Evolutionary conservation across 2,113 vertebrate genomes (phyloP), one percentile per base, ranked within the genome.

Genomic region (Gavia stellata): DNA sequence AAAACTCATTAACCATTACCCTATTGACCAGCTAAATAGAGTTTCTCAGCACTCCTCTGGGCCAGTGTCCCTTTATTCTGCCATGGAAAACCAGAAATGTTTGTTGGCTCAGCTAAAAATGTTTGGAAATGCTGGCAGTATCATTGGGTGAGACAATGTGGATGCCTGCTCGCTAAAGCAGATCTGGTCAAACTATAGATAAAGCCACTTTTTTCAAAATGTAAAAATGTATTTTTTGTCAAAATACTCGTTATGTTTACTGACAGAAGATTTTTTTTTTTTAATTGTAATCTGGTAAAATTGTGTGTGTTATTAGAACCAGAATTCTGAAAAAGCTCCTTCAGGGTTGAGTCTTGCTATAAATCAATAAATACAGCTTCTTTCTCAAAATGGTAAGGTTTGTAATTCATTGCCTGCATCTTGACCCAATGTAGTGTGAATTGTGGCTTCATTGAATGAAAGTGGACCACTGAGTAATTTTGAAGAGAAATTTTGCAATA

Each of bases 1-100:
- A 92, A 67, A 92, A 47, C 55, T 63, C 91, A 47, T 94, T 94
- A 90, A 68, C 89, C 28, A 10, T 33, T 95, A 62, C 59, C 52
- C 33, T 94, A 20, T 9, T 92, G 75, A 74, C 62, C 56, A 73
- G 68, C 63, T 94, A 61, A 77, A 55, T 3, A 45, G 63, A 62
- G 50, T 66, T 97, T 84, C 77, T 71, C 55, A 77, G 73, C 38
- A 9, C 20, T 91, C 50, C 26, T 81, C 44, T 81, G 55, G 20
- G n/a, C 44, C 75, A 33, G 15, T 58, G 67, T 17, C 23, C 25
- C 53, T 53, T 62, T 21, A 10, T 55, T 90, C 29, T 94, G 34
- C 29, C 10, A 2, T 20, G 21, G 61, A 92, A 95, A 94, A 77
- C 17, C 5, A 81, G 86, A 78, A 72, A 28, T 28, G 29, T 58